These are phyloP conservation scores for Aptenodytes forsteri DNA, from an alignment of 2,113 vertebrate species.

Conservation along the genomic window DNA sequence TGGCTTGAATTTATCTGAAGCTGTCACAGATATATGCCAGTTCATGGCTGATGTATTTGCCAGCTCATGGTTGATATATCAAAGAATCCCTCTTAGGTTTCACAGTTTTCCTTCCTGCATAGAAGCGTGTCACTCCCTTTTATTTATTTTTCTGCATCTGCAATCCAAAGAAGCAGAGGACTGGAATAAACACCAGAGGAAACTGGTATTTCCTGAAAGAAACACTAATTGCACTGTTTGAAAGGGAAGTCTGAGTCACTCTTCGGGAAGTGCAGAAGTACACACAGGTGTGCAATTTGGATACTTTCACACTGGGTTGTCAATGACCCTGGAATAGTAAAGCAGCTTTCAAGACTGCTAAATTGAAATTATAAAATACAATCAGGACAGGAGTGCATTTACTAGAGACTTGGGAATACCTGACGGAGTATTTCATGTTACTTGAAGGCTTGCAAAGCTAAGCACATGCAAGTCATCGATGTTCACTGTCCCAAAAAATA, in stretches of 20 bases:
- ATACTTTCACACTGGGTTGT: not conserved
- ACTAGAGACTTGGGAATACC: not conserved
- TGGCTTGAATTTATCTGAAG: not conserved
- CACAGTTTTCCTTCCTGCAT: not conserved
- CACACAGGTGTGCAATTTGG: not conserved
- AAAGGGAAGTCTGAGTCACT: not conserved
- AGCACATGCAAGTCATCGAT: not conserved
- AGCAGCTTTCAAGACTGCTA: not conserved
- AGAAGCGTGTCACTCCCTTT: not conserved
- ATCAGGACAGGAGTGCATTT: not conserved
- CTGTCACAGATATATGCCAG: not conserved
- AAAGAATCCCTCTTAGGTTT: not conserved
- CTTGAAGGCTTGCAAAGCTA: not conserved
- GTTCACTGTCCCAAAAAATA: not conserved
- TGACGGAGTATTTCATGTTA: not conserved
- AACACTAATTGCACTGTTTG: not conserved
- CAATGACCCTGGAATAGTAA: not conserved
- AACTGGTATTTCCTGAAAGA: not conserved
- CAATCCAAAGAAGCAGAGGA: not conserved
- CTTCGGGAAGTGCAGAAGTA: not conserved
- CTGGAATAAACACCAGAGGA: not conserved
- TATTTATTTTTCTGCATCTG: not conserved
- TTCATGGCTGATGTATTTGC: not conserved
- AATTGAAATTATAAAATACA: not conserved
- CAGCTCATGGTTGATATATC: not conserved